Base-by-base conservation (phyloP, 2,113 vertebrate genomes). In the Chaetodon auriga region DNA sequence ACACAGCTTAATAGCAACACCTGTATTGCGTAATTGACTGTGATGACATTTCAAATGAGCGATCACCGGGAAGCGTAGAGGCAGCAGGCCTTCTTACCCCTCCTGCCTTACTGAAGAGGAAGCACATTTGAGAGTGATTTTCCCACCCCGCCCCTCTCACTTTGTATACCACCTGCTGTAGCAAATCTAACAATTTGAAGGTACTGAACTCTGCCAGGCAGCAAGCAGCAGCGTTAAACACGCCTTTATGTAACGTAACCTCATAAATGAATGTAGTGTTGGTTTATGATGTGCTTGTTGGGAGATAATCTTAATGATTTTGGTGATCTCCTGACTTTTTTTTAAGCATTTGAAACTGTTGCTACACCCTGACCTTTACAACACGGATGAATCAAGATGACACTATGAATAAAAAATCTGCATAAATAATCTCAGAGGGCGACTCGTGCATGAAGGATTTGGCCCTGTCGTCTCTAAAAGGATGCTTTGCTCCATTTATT, bases 331-430 rank as follows among this genome's bases (percentile, higher is more conserved):
- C n/a, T 51, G 80, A 88, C 69, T 81, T 88, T 80, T 88, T 80
- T 88, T 62, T 41, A 38, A 61, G 35, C 73, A 78, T 76, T 53
- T 35, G 11, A 64, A 87, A 87, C 38, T 72, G 68, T 66, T 60
- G 65, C 41, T 75, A 60, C 5, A 25, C 12, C 43, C 30, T 82
- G 71, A 90, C 91, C 85, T 90, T 86, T 86, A 70, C 62, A 79
- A 68, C 83, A 85, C 74, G 88, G 76, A 76, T 30, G 64, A 69
- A 85, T 80, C 66, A 61, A 66, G 65, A 86, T 75, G 74, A 81
- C 55, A 79, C 76, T 41, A 85, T 84, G 78, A 90, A 90, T 91
- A 83, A 93, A 82, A 85, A 81, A 88, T 88, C 61, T 84, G 84
- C 87, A 90, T 86, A 92, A 86, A 85, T 85, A 73, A 74, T 83